Evolutionary conservation across 64 coral and sea anemone species (phyloP), one percentile per base, ranked within the genome.

Genomic region (Stylophora pistillata): DNA sequence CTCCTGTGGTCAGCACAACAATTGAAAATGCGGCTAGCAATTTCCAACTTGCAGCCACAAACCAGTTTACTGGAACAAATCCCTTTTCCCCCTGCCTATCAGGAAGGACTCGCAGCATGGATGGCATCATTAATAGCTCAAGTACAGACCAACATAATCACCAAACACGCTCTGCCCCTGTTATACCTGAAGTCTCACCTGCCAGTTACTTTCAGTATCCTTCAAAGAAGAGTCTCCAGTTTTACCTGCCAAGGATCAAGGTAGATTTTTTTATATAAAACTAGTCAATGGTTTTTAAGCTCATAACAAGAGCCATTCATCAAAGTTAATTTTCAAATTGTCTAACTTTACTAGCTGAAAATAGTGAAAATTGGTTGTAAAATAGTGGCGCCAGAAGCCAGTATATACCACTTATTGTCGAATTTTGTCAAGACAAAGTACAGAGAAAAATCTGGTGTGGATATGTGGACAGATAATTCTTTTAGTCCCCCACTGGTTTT

Each of bases 241-340:
- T 91, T 76, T 91, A 91, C 32, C 60, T 83, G 30, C 52, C 89
- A 34, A 74, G 79, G 58, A 85, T 91, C 30, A 54, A 82, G 66
- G 89, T 91, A 91, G 27, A 30, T 14, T 30, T 79, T 29, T 78
- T 56, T 26, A 32, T 30, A 32, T 73, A 20, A 15, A 32, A 81
- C 7, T 47, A 47, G 37, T 47, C 3, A 3, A 47, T 47, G 37
- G 37, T 47, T 47, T 47, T 47, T 47, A 47, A 47, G 37, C 37
- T 47, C 37, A 47, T 3, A 47, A 47, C 7, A 47, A 47, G 37
- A 4, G 37, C 7, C 37, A 0, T 7, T 47, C 37, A 47, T 47
- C 37, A 47, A 47, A 7, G 37, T 47, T 47, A 7, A 47, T 47
- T 47, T 47, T 47, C 37, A 47, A 47, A 47, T 3, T 47, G 37